Percentiles rank a stretch among this genome's conserved stretches.
Evolutionary conservation across 2,888 invertebrate genomes (phyloP).

Genomic region (Carcina quercana): DNA sequence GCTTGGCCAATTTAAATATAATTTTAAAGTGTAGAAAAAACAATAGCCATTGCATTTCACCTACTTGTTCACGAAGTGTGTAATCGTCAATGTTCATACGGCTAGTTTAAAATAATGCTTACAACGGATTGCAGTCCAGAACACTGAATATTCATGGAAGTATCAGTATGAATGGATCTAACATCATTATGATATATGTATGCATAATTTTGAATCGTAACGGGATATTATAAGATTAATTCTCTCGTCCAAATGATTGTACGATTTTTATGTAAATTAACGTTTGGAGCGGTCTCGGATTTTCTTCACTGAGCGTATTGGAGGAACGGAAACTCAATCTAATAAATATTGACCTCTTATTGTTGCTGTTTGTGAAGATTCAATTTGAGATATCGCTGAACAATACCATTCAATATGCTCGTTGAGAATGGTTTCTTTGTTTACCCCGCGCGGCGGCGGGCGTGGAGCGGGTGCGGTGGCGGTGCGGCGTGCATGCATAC

Average conservation of each 20-base stretch:
- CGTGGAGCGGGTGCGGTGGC: constrained; percentile 44
- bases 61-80: constrained; percentile 46
- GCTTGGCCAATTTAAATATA: constrained; percentile 5
- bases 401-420: constrained; percentile 46
- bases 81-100: constrained; percentile 32
- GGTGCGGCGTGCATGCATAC: too few species aligned
- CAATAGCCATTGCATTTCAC: constrained; percentile 39
- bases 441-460: constrained; percentile 36
- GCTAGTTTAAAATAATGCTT: constrained; percentile 21
- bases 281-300: not conserved
- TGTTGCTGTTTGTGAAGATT: constrained; percentile 42
- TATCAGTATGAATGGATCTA: constrained; percentile 35
- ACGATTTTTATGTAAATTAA: constrained; percentile 1
- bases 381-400: constrained; percentile 62
- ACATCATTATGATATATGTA: constrained; percentile 23
- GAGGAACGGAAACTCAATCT: not conserved
- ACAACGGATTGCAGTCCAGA: constrained; percentile 28
- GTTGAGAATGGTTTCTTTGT: constrained; percentile 57
- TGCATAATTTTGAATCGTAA: constrained; percentile 22
- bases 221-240: constrained; percentile 20
- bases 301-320: constrained; percentile 1
- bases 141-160: constrained; percentile 39
- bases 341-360: constrained; percentile 13
- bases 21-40: constrained; percentile 16
- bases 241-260: not conserved